Evolutionary conservation across 2,113 vertebrate genomes (phyloP).

Genomic region (Elanoides forficatus): DNA sequence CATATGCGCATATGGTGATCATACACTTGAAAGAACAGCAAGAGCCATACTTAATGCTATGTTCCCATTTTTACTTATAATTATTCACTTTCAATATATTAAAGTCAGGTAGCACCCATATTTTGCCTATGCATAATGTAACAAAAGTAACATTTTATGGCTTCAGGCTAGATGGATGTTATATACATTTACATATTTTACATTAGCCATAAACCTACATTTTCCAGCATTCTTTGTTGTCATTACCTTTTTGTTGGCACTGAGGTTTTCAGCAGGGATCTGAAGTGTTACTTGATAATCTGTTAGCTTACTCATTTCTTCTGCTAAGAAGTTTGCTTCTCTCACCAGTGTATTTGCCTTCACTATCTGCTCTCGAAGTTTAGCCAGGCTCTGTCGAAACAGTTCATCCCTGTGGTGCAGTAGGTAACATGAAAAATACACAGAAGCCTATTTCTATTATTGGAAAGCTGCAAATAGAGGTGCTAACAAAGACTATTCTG

Average conservation of each 20-base stretch:
- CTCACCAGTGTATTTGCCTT: conserved; percentile 94
- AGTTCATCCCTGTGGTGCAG: conserved; percentile 85
- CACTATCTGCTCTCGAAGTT: conserved; percentile 93
- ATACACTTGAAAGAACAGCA: background rate
- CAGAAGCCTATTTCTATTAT: conserved; percentile 54
- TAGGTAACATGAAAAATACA: conserved; percentile 54
- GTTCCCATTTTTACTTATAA: background rate
- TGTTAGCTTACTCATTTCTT: conserved; percentile 93
- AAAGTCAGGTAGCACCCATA: background rate
- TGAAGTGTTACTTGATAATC: conserved; percentile 98
- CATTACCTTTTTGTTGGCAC: conserved; percentile 95
- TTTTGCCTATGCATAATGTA: background rate
- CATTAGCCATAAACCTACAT: background rate
- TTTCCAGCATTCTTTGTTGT: background rate
- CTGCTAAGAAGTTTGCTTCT: conserved; percentile 94
- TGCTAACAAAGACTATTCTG: background rate
- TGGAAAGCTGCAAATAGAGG: conserved; percentile 31
- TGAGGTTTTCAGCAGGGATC: conserved; percentile 96
- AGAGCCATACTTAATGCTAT: background rate
- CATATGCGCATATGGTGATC: background rate
- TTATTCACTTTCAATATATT: background rate
- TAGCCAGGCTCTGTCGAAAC: conserved; percentile 93
- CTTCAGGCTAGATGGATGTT: background rate
- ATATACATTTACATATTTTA: background rate
- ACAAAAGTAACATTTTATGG: background rate